phyloP scores from a whole-genome alignment of 1,140 invertebrate species.

The Dysdera silvatica region DNA sequence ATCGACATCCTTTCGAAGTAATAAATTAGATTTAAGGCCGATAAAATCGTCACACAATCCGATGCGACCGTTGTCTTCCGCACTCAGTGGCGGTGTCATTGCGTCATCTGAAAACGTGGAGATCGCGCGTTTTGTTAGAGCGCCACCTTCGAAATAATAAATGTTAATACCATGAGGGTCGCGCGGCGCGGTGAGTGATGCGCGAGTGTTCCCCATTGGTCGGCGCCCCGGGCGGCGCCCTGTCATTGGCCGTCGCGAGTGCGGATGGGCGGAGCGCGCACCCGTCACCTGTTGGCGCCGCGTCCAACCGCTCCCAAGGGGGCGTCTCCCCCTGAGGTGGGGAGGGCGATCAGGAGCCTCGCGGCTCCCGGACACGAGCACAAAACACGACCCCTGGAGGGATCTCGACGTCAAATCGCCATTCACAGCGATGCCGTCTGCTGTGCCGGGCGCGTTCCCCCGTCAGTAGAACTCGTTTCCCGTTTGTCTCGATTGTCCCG shows the following conservation, averaged over 20 bases:
- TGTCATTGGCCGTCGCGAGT: constrained; percentile 10
- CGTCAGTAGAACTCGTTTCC: background rate
- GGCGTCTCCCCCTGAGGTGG: constrained; percentile 69
- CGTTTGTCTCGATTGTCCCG: constrained; percentile 8
- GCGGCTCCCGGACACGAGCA: constrained; percentile 25
- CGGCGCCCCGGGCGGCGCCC: background rate
- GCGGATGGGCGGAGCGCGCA: constrained; percentile 15
- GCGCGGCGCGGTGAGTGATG: constrained; percentile 12
- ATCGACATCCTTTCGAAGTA: no score
- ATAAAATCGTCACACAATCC: no score
- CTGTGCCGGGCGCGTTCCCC: background rate
- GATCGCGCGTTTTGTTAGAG: no score
- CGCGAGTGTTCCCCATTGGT: constrained; percentile 24
- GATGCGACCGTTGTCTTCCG: no score
- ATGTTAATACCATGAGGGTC: constrained; percentile 29
- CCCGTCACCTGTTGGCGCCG: constrained; percentile 29
- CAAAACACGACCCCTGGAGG: constrained; percentile 29
- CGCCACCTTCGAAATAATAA: constrained; percentile 28
- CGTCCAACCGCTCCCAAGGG: constrained; percentile 96
- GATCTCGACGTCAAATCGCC: constrained; percentile 28
- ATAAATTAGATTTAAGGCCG: no score
- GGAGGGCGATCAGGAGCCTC: constrained; percentile 25
- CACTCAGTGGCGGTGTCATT: no score
- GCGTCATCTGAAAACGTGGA: no score
- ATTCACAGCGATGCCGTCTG: constrained; percentile 26